These are phyloP conservation scores for Limnodromus scolopaceus DNA, from an alignment of 2,797 vertebrate species.

Conservation along the genomic window DNA sequence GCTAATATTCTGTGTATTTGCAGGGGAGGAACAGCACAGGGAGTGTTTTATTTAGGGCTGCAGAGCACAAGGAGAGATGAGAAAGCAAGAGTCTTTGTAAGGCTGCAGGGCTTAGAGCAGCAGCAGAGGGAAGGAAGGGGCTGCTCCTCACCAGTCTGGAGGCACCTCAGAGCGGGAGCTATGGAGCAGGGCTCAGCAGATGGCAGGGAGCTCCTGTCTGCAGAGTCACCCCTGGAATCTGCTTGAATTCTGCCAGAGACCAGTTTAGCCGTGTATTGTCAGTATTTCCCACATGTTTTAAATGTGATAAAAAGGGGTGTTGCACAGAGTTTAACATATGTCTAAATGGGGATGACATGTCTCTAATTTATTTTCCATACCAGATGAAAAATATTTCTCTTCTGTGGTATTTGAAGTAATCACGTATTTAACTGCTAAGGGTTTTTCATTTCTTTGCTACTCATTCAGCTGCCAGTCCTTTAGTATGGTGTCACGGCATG, in stretches of 20 bases:
- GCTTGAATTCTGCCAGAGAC: not conserved
- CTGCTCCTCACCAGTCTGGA: rapidly evolving
- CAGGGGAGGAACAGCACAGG: not conserved
- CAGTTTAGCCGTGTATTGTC: not conserved
- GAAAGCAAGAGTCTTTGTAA: not conserved
- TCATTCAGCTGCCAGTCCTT: not conserved
- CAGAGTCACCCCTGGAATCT: not conserved
- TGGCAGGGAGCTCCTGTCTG: not conserved
- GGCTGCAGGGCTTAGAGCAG: not conserved
- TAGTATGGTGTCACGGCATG: not conserved
- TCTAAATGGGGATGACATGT: not conserved
- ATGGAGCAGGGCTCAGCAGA: not conserved
- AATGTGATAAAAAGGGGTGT: not conserved
- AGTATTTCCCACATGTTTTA: not conserved
- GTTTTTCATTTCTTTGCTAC: not conserved
- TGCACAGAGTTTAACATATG: not conserved
- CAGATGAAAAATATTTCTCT: not conserved
- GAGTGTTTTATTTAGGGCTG: not conserved
- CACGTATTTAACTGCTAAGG: not conserved
- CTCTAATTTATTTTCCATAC: not conserved
- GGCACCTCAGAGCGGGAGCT: not conserved
- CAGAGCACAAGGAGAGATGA: not conserved
- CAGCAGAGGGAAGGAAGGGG: not conserved
- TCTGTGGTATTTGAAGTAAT: not conserved
- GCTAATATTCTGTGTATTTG: not conserved